Base-by-base conservation (phyloP, 2,888 invertebrate species). In the Onthophagus sagittarius region DNA sequence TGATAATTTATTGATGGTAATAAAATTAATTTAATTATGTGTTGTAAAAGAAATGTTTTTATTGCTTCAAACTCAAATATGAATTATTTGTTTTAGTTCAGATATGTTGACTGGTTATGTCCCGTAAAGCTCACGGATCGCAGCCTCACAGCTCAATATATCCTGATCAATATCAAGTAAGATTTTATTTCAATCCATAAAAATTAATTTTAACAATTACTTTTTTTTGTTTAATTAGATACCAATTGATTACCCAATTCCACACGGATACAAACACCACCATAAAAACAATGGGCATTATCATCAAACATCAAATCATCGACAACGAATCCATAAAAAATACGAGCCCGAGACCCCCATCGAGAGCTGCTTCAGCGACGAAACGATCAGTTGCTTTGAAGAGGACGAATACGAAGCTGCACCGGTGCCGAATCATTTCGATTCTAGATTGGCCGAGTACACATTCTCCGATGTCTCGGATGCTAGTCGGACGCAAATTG, bases 391-490 rank as follows among this genome's bases (percentile, higher is more conserved):
- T 76, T 81, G 83, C 74, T 80, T 82, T 72, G 79, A 81, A 69
- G 80, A 81, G 72, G 77, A 79, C 70, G 81, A 80, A 32, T 81
- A 83, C 76, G 81, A 81, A 69, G 78, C 77, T 63, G 74, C 31
- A 32, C 67, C 64, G 3, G 9, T 15, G 65, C 78, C 76, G 64
- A 76, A 76, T 62, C 80, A 81, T 67, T 53, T 53, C 39, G 39
- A 53, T 53, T 78, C 79, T 32, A 77, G 71, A 69, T 79, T 78
- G 73, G 78, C 78, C 5, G 81, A 80, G 71, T 79, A 78, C 74
- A 79, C 80, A 11, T 81, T 81, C 73, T 82, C 83, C 11, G 84
- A 84, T 63, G 83, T 83, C 65, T 84, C 84, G 71, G 84, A 81
- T 11, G 81, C 82, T 5, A 80, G 81, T n/a, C 78, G 82, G 69